Percentiles rank a stretch among this genome's conserved stretches.
phyloP scores from a whole-genome alignment of 2,888 invertebrate genomes.

The Pilophorus perplexus region DNA sequence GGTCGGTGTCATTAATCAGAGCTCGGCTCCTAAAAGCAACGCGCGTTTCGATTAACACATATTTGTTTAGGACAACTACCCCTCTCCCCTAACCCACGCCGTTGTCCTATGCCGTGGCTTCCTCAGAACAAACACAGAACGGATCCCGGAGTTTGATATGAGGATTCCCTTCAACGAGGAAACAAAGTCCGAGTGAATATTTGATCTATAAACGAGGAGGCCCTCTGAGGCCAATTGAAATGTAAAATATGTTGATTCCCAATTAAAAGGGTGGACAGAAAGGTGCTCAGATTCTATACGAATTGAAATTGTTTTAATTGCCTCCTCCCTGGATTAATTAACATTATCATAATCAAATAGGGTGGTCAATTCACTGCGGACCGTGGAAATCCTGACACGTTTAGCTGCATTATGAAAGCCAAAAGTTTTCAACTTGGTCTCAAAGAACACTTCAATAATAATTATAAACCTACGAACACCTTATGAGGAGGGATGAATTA shows the following conservation, averaged over 20 bases:
- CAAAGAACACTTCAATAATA: no score
- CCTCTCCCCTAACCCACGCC: no score
- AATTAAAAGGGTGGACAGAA: conserved; percentile 6
- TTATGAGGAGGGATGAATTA: no score
- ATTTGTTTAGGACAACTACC: conserved; percentile 29
- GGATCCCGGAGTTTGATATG: conserved; percentile 7
- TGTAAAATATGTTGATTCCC: conserved; percentile 35
- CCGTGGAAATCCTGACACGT: no score
- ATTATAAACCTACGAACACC: no score
- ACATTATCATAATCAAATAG: no score
- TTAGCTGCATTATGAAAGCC: no score
- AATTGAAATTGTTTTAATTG: neutral
- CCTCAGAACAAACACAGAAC: conserved; percentile 15
- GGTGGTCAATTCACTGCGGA: no score
- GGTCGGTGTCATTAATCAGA: conserved; percentile 30
- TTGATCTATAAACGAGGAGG: conserved; percentile 12
- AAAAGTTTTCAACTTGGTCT: no score
- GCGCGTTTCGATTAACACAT: conserved; percentile 35
- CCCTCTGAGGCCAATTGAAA: conserved; percentile 14
- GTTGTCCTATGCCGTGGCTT: no score
- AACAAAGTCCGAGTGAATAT: conserved; percentile 32
- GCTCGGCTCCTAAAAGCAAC: conserved; percentile 32
- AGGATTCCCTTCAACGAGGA: neutral
- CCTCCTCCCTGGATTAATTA: no score
- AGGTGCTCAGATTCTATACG: neutral